Evolutionary conservation across 2,888 invertebrate genomes (phyloP), one percentile per base, ranked within the genome.

Genomic region (Thera britannica): DNA sequence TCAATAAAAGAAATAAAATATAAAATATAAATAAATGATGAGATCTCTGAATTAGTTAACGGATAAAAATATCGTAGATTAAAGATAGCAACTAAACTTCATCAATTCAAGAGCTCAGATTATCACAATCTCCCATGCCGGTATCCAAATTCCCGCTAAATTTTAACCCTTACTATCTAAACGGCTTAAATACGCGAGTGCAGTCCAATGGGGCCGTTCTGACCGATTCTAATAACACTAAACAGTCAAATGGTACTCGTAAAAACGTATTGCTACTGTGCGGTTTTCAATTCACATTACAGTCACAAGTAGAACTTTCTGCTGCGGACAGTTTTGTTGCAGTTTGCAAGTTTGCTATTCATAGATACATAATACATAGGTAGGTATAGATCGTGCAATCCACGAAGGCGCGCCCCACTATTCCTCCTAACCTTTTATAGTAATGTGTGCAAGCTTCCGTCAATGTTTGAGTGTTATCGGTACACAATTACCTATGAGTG

Each of bases 201-300:
- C 78, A 78, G 80, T 68, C 74, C 71, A 79, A 56, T 72, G 68
- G 74, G 77, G 80, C 83, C 77, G 84, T 88, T 80, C 63, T 65
- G 74, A 74, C 82, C 84, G 80, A 83, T 85, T 82, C 85, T 82
- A 86, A 89, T 90, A 90, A 89, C 89, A 83, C 82, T 80, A 80
- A 77, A 65, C 67, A 65, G 78, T 79, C 79, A 83, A 85, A 86
- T 82, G 79, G 79, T 73, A 74, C 79, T 84, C 90, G 82, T 90
- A 90, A 90, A 90, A 90, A 88, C 85, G 80, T 89, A 90, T 88
- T 83, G 88, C 86, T 74, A 79, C 77, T 74, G 77, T 81, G 85
- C 80, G 87, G 85, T 82, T 84, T 84, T 82, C 84, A 74, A 72
- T 75, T 72, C 73, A 73, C 73, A 77, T 75, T 70, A 72, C 62